Conservation (phyloP, 2,888 invertebrate species). For the Neoascia interrupta region DNA sequence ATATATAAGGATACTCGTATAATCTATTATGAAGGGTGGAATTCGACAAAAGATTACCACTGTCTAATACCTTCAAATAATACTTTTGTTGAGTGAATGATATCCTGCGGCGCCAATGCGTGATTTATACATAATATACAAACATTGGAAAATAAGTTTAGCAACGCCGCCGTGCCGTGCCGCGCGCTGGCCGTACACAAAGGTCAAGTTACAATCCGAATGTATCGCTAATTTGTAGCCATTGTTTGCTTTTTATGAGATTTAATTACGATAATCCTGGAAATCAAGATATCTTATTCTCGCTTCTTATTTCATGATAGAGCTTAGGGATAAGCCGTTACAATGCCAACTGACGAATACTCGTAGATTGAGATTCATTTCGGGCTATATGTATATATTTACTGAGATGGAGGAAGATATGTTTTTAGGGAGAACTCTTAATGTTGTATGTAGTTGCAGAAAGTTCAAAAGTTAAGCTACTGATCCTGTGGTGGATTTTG, state of each 20-base stretch:
- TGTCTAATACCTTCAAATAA: conserved; percentile 28
- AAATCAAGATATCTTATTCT: conserved; percentile 19
- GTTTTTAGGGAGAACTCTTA: no score
- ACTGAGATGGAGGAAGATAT: no score
- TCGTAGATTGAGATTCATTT: no score
- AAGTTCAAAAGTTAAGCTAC: no score
- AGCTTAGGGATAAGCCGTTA: conserved; percentile 29
- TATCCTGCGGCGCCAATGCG: conserved; percentile 1
- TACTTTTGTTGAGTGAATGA: conserved; percentile 15
- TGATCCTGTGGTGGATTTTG: no score
- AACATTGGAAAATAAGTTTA: no score
- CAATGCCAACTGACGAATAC: no score
- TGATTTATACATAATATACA: background rate
- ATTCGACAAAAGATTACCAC: conserved; percentile 16
- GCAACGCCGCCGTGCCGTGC: no score
- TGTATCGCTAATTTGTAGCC: conserved; percentile 10
- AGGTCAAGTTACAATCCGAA: conserved; percentile 6
- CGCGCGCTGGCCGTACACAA: no score
- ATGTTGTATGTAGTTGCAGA: no score
- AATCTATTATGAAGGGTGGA: conserved; percentile 31
- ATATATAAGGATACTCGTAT: no score
- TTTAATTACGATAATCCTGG: conserved; percentile 21
- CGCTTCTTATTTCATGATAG: conserved; percentile 1
- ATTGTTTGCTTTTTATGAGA: conserved; percentile 15
- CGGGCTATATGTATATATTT: background rate